Evolutionary conservation across 2,797 vertebrate genomes (phyloP).

Genomic region (Orestias chungarensis): DNA sequence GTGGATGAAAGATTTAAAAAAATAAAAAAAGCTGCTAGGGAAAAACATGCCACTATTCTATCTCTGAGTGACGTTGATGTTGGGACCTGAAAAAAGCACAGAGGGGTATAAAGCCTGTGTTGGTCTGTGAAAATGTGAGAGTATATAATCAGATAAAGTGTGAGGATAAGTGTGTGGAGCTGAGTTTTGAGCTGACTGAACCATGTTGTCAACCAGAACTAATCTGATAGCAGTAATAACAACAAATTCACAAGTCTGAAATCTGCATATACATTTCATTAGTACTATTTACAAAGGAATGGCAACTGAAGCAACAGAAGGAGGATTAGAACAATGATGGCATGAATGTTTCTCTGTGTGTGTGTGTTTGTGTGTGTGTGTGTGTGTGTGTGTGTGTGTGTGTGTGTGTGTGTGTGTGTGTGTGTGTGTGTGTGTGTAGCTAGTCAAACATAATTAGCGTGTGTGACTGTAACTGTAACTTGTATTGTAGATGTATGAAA

Average conservation of each 20-base stretch:
- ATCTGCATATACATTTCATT: slow-evolving; percentile 47
- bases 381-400: too few species aligned
- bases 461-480: neutral
- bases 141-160: slow-evolving; percentile 34
- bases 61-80: neutral
- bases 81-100: neutral
- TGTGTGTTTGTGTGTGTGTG: neutral
- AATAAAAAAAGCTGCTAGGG: neutral
- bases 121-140: slow-evolving; percentile 10
- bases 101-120: neutral
- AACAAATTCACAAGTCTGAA: slow-evolving; percentile 26
- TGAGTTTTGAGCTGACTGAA: slow-evolving; percentile 27
- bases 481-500: neutral
- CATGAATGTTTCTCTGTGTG: neutral
- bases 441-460: neutral
- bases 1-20: neutral
- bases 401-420: neutral
- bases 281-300: slow-evolving; percentile 29
- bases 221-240: slow-evolving; percentile 49
- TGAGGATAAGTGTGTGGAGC: slow-evolving; percentile 45
- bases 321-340: slow-evolving; percentile 1
- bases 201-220: slow-evolving; percentile 47
- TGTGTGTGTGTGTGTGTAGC: too few species aligned
- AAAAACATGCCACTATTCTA: neutral
- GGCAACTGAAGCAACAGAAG: slow-evolving; percentile 15